phyloP scores from a whole-genome alignment of 2,888 invertebrate species.

The Horisme vitalbata region DNA sequence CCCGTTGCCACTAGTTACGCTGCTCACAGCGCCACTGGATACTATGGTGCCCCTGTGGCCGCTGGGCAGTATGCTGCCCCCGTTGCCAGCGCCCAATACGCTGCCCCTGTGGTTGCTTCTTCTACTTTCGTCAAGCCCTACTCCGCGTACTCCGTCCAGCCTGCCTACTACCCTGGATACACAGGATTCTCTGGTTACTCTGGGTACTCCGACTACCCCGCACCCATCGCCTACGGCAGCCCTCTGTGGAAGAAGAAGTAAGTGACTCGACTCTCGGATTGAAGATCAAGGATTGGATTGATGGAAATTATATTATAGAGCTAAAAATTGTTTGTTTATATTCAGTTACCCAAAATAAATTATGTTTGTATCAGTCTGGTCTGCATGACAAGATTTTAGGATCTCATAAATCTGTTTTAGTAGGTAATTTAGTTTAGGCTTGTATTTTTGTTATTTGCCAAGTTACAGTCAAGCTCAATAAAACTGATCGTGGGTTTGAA shows the following conservation, averaged over 20 bases:
- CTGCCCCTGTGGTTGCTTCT: not conserved
- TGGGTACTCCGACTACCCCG: constrained; percentile 11
- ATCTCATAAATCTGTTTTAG: no score
- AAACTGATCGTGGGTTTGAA: no score
- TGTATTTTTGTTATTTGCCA: no score
- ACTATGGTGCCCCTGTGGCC: constrained; percentile 2
- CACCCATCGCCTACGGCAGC: constrained; percentile 11
- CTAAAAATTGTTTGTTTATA: not conserved
- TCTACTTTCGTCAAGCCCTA: constrained; percentile 11
- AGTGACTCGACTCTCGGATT: constrained; percentile 14
- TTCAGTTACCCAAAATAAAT: no score
- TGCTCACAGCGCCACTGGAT: not conserved
- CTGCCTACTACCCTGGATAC: constrained; percentile 24
- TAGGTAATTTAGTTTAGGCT: no score
- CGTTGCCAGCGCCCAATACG: not conserved
- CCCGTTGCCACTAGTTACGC: constrained; percentile 2
- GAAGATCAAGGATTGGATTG: constrained; percentile 11
- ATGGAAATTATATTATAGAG: constrained; percentile 10
- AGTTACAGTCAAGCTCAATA: no score
- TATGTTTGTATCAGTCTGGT: no score
- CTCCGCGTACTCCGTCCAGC: constrained; percentile 17
- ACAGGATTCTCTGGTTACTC: constrained; percentile 18
- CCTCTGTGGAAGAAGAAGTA: constrained; percentile 26
- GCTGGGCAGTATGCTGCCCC: constrained; percentile 7
- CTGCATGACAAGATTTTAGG: constrained; percentile 2